These are phyloP conservation scores for Cryptus viduatorius DNA, from an alignment of 2,888 invertebrate genomes.

Conservation along the genomic window DNA sequence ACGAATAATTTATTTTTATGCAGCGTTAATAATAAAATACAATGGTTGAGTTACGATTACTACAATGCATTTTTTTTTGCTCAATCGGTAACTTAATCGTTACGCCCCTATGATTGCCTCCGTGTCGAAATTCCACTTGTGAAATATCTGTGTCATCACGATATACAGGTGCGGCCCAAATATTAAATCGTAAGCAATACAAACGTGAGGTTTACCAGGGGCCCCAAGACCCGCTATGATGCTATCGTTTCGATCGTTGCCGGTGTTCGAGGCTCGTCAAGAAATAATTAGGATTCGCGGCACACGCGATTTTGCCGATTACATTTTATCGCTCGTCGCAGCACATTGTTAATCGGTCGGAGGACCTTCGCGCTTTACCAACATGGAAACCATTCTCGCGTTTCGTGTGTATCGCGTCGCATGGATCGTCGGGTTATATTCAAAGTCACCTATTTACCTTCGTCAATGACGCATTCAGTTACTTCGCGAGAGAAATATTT, in stretches of 20 bases:
- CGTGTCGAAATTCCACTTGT: conserved; percentile 34
- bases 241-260: neutral
- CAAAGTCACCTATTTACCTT: conserved; percentile 8
- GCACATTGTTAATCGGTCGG: conserved; percentile 50
- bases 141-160: conserved; percentile 33
- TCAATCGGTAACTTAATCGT: neutral
- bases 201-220: neutral
- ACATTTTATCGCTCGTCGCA: conserved; percentile 56
- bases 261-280: neutral
- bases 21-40: neutral
- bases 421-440: conserved; percentile 3
- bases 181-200: conserved; percentile 29
- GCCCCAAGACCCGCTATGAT: no score
- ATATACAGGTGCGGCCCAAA: conserved; percentile 48
- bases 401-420: neutral
- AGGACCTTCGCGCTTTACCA: conserved; percentile 50
- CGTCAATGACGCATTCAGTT: neutral
- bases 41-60: neutral
- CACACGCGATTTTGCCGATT: conserved; percentile 63
- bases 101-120: conserved; percentile 12
- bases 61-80: neutral
- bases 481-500: neutral
- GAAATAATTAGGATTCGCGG: conserved; percentile 62
- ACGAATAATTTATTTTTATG: neutral
- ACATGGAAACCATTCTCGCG: conserved; percentile 1